Evolutionary conservation across 2,888 invertebrate genomes (phyloP), one percentile per base, ranked within the genome.

Genomic region (Polydrusus pterygomalis): DNA sequence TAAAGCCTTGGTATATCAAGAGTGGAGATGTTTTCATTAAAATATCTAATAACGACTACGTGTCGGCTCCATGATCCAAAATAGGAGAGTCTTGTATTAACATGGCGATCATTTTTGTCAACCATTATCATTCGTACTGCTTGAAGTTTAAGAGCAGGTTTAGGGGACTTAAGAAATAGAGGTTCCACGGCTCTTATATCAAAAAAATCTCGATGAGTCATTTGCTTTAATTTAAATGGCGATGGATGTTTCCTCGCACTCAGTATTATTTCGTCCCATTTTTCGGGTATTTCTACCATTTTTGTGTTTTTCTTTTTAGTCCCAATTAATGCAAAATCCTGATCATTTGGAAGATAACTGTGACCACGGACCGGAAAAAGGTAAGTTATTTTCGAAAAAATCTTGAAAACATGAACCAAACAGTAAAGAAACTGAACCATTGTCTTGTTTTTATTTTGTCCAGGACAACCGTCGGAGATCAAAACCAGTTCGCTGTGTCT

Each of bases 351-450:
- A 17, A 77, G 65, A 56, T 74, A 74, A 43, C 71, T 75, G 67
- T 77, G 78, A 15, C 76, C 25, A 25, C 25, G 25, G 25, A 25
- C 5, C 25, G 25, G 25, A 25, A 25, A 25, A 25, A 25, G 25
- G 71, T 77, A 77, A 17, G 56, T 67, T 34, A 78, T 64, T 20
- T 70, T 73, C 34, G 76, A 63, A 38, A 76, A 65, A 18, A 75
- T 34, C 38, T 78, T 79, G 25, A 75, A 54, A 17, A 49, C 18
- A 49, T 49, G 49, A 18, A 49, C 49, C 49, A 49, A 49, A 13
- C 49, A 49, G 49, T 49, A 49, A 30, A 68, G 56, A 25, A 68
- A 68, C 68, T 68, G 68, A 34, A 56, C 68, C 49, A 49, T 49
- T 49, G 49, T 49, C 49, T 49, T 25, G 25, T 25, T 25, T 25